Conservation (phyloP, 2,888 invertebrate species). For the Cyrtodaria siliqua region DNA sequence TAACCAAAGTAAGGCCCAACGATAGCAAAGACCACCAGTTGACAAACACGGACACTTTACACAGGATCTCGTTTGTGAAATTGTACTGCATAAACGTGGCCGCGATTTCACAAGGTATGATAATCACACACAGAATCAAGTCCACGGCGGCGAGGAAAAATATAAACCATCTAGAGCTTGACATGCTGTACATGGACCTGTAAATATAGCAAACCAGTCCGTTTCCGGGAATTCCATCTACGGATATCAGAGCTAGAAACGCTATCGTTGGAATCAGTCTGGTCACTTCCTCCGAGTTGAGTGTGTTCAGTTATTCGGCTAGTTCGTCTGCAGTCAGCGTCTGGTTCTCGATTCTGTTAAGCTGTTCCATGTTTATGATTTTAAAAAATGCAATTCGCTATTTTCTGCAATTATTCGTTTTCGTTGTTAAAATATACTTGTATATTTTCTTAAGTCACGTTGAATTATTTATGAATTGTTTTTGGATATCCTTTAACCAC, state of each 20-base stretch:
- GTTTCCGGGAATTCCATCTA: constrained; percentile 66
- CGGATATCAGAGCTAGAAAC: constrained; percentile 46
- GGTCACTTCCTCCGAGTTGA: constrained; percentile 57
- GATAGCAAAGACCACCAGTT: constrained; percentile 54
- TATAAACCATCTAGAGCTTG: constrained; percentile 67
- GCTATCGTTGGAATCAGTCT: constrained; percentile 58
- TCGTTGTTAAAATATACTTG: no score
- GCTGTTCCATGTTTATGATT: no score
- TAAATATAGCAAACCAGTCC: constrained; percentile 67
- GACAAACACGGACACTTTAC: constrained; percentile 53
- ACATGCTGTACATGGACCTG: constrained; percentile 52
- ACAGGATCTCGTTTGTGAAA: constrained; percentile 46
- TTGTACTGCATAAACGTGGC: constrained; percentile 60
- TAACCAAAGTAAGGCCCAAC: constrained; percentile 53
- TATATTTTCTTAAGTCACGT: no score
- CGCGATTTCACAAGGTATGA: constrained; percentile 62
- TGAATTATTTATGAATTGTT: no score
- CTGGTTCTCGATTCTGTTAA: no score
- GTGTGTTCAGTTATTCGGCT: constrained; percentile 27
- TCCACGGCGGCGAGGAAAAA: constrained; percentile 65
- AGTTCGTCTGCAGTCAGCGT: no score
- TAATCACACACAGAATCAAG: constrained; percentile 59
- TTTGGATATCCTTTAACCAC: no score
- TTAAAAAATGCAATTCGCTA: no score
- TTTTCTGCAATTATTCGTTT: no score